Percentiles rank a stretch among this genome's conserved stretches.
Evolutionary conservation across 2,113 vertebrate species (phyloP).

Genomic region (Oplegnathus fasciatus): DNA sequence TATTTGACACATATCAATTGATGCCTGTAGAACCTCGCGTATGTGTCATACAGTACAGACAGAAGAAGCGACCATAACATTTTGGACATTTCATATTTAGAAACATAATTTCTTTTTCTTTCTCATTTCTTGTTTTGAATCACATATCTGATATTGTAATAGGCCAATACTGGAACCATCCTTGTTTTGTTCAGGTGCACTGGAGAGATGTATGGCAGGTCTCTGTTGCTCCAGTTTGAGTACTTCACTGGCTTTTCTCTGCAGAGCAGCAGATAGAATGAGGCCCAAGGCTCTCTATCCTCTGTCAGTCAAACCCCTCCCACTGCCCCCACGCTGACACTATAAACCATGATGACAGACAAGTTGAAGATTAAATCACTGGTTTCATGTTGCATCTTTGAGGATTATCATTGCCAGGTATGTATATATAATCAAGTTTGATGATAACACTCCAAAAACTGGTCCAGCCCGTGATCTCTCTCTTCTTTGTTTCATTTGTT

Average conservation of each 20-base stretch:
- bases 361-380: conserved; percentile 22
- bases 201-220: not conserved
- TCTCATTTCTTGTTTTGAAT: not conserved
- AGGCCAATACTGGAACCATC: no score
- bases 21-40: no score
- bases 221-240: not conserved
- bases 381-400: conserved; percentile 18
- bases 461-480: not conserved
- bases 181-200: not conserved
- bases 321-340: conserved; percentile 36
- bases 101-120: not conserved
- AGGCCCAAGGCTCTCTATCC: conserved; percentile 7
- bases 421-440: not conserved
- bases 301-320: conserved; percentile 1
- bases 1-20: no score
- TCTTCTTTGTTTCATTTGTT: not conserved
- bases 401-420: not conserved
- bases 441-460: not conserved
- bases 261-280: not conserved
- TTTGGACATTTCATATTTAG: not conserved
- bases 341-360: conserved; percentile 19
- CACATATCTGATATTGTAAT: not conserved
- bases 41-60: no score
- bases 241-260: not conserved
- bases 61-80: no score